These are phyloP conservation scores for Peromyscus polionotus DNA, from an alignment of 2,113 vertebrate species.

Conservation along the genomic window DNA sequence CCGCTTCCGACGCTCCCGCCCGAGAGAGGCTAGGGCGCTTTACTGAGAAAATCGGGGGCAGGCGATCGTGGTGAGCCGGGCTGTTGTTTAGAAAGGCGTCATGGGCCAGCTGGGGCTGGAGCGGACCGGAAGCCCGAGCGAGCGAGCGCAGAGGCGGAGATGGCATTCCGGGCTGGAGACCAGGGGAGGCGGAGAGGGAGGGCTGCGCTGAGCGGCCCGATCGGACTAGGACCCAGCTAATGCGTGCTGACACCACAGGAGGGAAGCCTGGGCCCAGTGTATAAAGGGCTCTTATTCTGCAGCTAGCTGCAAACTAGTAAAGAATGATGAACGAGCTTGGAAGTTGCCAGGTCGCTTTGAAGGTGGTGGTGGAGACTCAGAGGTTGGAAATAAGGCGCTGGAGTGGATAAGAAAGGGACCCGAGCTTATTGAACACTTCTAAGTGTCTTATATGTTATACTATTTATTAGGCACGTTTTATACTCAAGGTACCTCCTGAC, in stretches of 20 bases:
- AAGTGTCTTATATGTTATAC: background rate
- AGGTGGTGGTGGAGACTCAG: background rate
- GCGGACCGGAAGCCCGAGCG: conserved; percentile 22
- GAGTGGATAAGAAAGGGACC: background rate
- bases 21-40: background rate
- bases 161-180: conserved; percentile 55
- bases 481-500: background rate
- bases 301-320: background rate
- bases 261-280: background rate
- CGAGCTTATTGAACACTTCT: background rate
- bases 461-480: background rate
- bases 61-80: background rate
- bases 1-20: background rate
- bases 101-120: background rate
- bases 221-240: background rate
- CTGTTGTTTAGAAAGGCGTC: background rate
- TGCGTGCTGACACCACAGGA: background rate
- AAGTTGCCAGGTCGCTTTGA: background rate
- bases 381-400: background rate
- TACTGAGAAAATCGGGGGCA: background rate
- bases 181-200: background rate
- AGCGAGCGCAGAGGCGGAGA: conserved; percentile 9
- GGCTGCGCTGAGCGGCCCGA: background rate
- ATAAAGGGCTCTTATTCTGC: background rate
- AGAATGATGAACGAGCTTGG: background rate